Evolutionary conservation across 1,140 invertebrate species (phyloP).

Genomic region (Habropoda laboriosa): DNA sequence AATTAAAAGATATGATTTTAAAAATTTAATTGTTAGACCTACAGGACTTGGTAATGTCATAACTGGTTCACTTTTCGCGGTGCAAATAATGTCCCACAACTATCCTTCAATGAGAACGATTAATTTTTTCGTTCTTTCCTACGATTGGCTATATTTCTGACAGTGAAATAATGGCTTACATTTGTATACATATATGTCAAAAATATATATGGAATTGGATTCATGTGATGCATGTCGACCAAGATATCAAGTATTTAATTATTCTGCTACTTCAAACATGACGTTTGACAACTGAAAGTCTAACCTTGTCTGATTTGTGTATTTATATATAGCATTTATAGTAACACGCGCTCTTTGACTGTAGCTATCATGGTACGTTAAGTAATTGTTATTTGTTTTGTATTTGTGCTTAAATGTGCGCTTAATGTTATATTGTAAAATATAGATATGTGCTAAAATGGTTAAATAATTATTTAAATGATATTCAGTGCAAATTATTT

Average conservation of each 20-base stretch:
- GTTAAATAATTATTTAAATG: neutral
- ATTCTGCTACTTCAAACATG: constrained; percentile 43
- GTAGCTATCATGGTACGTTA: constrained; percentile 50
- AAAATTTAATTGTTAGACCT: too few species aligned
- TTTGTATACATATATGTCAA: neutral
- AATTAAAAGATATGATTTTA: too few species aligned
- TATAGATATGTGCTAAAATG: neutral
- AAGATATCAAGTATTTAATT: constrained; percentile 12
- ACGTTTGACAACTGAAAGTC: constrained; percentile 55
- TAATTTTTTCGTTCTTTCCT: neutral
- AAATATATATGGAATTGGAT: neutral
- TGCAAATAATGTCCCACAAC: neutral
- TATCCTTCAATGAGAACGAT: neutral
- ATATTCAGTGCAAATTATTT: neutral
- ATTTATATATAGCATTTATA: constrained; percentile 56
- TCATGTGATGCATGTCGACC: neutral
- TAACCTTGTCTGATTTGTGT: constrained; percentile 43
- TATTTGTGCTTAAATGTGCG: neutral
- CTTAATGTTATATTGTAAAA: neutral
- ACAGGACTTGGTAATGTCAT: too few species aligned
- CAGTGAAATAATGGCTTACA: neutral
- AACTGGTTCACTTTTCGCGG: neutral
- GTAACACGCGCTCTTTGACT: neutral
- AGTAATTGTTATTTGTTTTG: neutral
- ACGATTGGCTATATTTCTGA: constrained; percentile 1